Base-by-base conservation (phyloP, 92 coral and sea anemone genomes). In the Galaxea fascicularis region DNA sequence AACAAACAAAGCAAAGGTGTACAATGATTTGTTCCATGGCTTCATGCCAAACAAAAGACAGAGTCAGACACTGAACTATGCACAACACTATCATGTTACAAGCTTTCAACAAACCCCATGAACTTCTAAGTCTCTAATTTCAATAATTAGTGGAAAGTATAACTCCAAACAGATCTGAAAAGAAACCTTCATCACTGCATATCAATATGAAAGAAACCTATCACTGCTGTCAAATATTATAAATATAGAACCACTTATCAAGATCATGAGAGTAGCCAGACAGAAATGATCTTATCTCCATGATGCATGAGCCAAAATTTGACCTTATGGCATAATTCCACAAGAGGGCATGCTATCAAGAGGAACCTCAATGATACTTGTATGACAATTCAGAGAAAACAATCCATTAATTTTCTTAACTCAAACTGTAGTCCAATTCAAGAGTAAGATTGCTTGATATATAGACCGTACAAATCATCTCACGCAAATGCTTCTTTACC, bases 251-350 rank as follows among this genome's bases (percentile, higher is more conserved):
- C 58, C 29, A 25, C 47, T 8, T 15, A n/a, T 44, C 12, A 4
- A 29, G 8, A 26, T 24, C n/a, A 15, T 27, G 4, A 56, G 22
- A 20, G 10, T 31, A 8, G 73, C 18, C 44, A 13, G 6, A 25
- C 14, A 16, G 47, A 74, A n/a, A 16, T 51, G 84, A 79, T 79
- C 84, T 79, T 65, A 78, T 78, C 83, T 47, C 18, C 2, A 47
- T 45, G 20, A 75, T 47, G 25, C 7, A 47, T 64, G 20, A 75
- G 57, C 65, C 65, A 56, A 17, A 28, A 53, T 5, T 0, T 58
- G 73, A 78, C 84, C 84, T 79, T 67, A 13, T 25, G 18, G 26
- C 44, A 45, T 4, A 16, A 7, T n/a, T 22, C 25, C 31, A n/a
- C 31, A 41, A 45, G 21, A 62, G 47, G 20, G 44, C 63, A 41